A percentile compares a stretch with the other conserved stretches of the same genome.
phyloP scores from a whole-genome alignment of 2,113 vertebrate species.

The Chaetorhynchus papuensis region DNA sequence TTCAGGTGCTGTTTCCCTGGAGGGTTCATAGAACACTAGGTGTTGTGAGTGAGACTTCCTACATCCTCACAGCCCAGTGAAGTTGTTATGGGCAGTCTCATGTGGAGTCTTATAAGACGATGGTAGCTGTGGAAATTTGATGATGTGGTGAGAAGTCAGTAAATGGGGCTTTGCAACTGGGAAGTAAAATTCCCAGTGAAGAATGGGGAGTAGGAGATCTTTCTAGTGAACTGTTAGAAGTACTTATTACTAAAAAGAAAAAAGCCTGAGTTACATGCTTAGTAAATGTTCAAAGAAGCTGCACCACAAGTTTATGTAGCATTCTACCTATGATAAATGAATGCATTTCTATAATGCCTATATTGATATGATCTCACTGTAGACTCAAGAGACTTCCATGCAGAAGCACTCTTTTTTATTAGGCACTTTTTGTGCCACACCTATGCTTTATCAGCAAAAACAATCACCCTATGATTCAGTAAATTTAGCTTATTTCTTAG shows the following conservation, averaged over 20 bases:
- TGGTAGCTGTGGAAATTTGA: accelerated
- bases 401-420: background rate
- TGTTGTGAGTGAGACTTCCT: background rate
- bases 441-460: background rate
- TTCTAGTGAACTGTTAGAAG: background rate
- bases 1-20: background rate
- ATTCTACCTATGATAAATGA: background rate
- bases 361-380: background rate
- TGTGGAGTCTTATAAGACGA: background rate
- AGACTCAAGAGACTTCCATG: background rate
- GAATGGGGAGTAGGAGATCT: background rate
- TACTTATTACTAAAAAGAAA: background rate
- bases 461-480: background rate
- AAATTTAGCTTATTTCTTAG: background rate
- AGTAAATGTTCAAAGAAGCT: background rate
- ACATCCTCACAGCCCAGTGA: background rate
- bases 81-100: background rate
- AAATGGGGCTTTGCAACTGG: background rate
- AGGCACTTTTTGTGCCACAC: background rate
- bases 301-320: background rate
- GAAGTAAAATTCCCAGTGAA: background rate
- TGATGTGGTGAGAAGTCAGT: background rate
- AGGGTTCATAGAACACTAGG: background rate
- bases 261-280: background rate
- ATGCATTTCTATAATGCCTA: background rate